A percentile compares a stretch with the other conserved stretches of the same genome.
These are phyloP conservation scores for Cyrtorhinus lividipennis DNA, from an alignment of 1,140 invertebrate species.

Conservation along the genomic window DNA sequence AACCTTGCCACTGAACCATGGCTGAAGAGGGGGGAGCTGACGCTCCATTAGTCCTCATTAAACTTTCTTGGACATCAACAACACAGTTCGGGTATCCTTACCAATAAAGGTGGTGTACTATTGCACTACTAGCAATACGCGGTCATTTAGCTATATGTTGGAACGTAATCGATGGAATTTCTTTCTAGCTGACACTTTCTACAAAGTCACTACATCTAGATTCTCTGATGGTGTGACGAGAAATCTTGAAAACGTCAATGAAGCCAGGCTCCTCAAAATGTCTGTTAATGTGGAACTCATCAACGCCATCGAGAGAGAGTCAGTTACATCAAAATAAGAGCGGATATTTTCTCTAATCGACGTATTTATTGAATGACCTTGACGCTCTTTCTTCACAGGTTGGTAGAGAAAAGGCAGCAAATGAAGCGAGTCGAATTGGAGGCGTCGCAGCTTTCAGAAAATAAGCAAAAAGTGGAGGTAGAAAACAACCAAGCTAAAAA, in stretches of 20 bases:
- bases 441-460: neutral
- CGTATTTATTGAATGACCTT: too few relatives aligned
- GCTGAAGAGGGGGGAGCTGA: too few relatives aligned
- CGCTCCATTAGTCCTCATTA: too few relatives aligned
- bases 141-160: too few relatives aligned
- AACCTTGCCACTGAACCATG: too few relatives aligned
- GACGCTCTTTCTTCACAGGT: too few relatives aligned
- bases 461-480: neutral
- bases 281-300: slow-evolving; percentile 17
- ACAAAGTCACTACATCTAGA: slow-evolving; percentile 10
- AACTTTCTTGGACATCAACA: too few relatives aligned
- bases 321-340: neutral
- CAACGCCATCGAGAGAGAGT: slow-evolving; percentile 10
- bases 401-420: slow-evolving; percentile 9
- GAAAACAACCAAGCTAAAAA: slow-evolving; percentile 16
- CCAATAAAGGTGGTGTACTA: too few relatives aligned
- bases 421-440: neutral
- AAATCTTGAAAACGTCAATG: neutral
- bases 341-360: too few relatives aligned
- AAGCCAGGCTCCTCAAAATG: neutral
- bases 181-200: slow-evolving; percentile 1
- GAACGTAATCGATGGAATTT: too few relatives aligned
- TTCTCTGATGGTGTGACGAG: slow-evolving; percentile 12
- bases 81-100: too few relatives aligned
- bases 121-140: too few relatives aligned